Base-by-base conservation (phyloP, 2,797 vertebrate genomes). In the Acanthopagrus latus region DNA sequence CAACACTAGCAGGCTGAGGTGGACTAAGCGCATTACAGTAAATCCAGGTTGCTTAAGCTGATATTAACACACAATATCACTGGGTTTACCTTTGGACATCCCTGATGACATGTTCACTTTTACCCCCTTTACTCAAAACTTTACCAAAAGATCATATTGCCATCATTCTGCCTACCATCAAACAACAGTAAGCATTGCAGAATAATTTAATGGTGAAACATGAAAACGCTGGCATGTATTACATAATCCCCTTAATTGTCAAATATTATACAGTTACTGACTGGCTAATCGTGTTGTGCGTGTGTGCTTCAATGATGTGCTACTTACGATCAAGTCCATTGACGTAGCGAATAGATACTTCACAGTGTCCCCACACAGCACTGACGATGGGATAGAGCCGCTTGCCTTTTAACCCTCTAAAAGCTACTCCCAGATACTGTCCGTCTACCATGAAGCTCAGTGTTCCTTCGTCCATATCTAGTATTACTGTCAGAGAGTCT, bases 391-490 rank as follows among this genome's bases (percentile, higher is more conserved):
- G 98, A 89, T 98, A 99, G 74, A 99, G 95, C 95, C 97, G 97
- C 95, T 97, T 98, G 90, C 98, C 98, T 91, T 99, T 99, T 25
- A 99, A 95, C 64, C 98, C 98, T 66, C 97, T 95, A 86, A 99
- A 99, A 90, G 98, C 98, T 89, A 99, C 97, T 75, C 98, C 98
- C 82, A 99, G 96, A 85, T 99, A 99, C 82, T 99, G 97, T 94
- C 97, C 98, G 0, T 99, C 98, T 14, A 99, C 98, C 88, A 99
- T 96, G 88, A 98, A 99, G 94, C 98, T 99, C 82, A 99, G 95
- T 0, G 98, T 98, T 83, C 98, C 98, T 82, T 99, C 98, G n/a
- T 99, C 98, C 98, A 99, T 99, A 89, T 99, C 98, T 90, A 99
- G 95, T 88, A 99, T 96, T 23, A 99, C 97, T 13, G 97, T 94